Base-by-base conservation (phyloP, 2,113 vertebrate genomes). In the Dunckerocampus dactyliophorus region DNA sequence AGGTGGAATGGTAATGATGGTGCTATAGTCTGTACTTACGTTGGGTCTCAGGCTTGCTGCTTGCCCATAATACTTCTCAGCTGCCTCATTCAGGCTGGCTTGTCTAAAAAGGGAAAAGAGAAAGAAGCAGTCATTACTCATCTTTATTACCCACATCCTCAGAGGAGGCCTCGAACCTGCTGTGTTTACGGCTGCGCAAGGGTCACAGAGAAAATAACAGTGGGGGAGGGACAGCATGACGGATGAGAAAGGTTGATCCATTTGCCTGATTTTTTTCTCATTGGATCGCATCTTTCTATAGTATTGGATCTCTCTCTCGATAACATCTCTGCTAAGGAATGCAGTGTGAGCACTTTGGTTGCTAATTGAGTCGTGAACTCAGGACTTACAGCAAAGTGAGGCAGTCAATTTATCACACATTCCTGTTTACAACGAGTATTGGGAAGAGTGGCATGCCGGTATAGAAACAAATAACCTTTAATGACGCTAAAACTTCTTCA, bases 31-130 rank as follows among this genome's bases (percentile, higher is more conserved):
- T 48, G 55, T 89, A 97, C 97, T 98, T 90, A 99, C 97, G 52
- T 96, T 92, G 64, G 96, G 95, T 90, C 95, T 93, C 76, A 99
- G 88, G 69, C 77, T 92, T 12, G 96, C 95, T 59, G 96, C 95
- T 88, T 93, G 91, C 86, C 93, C 89, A 28, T 99, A 99, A 82
- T 95, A 96, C 76, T 92, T 94, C 87, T 99, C 96, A 0, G 96
- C 96, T 72, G 94, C 96, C 81, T 95, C 93, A 59, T 98, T 98
- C 71, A 97, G 94, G 86, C 93, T 98, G 77, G 96, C 97, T 91
- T 99, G 96, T 88, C 96, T 99, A 84, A 67, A 76, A 86, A 85
- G 54, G 70, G 63, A 82, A 87, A 78, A 82, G 51, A 82, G 52
- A 74, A 67, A 80, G 52, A 77, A 47, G 56, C 45, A 15, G 37